Conservation (phyloP, 2,797 vertebrate species). For the Ctenopoma kingsleyae region DNA sequence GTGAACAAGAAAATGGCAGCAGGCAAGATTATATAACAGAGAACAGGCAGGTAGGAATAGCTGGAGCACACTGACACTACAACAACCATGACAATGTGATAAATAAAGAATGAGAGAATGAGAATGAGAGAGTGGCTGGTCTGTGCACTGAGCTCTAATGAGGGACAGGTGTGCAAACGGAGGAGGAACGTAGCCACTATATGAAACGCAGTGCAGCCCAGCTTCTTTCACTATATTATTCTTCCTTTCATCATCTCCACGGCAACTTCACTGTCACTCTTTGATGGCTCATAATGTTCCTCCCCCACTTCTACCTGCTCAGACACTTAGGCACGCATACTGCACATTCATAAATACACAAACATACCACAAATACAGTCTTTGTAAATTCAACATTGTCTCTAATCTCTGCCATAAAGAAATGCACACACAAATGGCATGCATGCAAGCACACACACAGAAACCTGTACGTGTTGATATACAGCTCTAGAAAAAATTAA, state of each 20-base stretch:
- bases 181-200: slow-evolving; percentile 61
- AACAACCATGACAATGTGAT: not conserved
- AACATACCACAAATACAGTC: slow-evolving; percentile 32
- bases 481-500: too few relatives aligned
- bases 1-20: not conserved
- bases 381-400: not conserved
- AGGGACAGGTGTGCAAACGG: too few relatives aligned
- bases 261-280: slow-evolving; percentile 79
- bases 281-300: slow-evolving; percentile 76
- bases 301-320: slow-evolving; percentile 73
- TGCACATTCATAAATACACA: slow-evolving; percentile 40
- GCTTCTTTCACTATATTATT: slow-evolving; percentile 61
- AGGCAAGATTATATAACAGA: not conserved
- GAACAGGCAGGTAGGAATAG: not conserved
- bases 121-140: not conserved
- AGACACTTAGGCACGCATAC: not conserved
- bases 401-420: not conserved
- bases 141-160: too few relatives aligned
- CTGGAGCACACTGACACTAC: not conserved
- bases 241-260: slow-evolving; percentile 78
- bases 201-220: slow-evolving; percentile 63
- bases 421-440: not conserved
- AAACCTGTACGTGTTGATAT: slow-evolving; percentile 66
- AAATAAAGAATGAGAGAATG: not conserved
- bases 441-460: not conserved